A percentile compares a stretch with the other conserved stretches of the same genome.
These are phyloP conservation scores for Oriolus oriolus DNA, from an alignment of 2,113 vertebrate genomes.

Conservation along the genomic window DNA sequence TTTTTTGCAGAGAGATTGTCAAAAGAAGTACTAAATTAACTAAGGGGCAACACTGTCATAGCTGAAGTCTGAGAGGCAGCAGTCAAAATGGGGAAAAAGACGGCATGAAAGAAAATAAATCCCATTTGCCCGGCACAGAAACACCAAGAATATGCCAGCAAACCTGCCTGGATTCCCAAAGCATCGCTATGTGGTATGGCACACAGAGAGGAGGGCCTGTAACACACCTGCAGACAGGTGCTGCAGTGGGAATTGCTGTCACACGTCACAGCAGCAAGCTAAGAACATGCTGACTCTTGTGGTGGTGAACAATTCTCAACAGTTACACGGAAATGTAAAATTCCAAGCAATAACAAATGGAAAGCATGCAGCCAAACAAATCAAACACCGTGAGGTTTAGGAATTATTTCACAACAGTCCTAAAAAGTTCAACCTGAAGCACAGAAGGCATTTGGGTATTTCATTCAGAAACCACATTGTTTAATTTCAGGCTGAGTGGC, in stretches of 20 bases:
- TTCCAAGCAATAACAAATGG: neutral
- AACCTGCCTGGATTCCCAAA: neutral
- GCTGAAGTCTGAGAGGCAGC: neutral
- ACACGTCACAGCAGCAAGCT: neutral
- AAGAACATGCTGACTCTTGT: conserved; percentile 13
- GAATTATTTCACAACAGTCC: conserved; percentile 57
- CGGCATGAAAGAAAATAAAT: neutral
- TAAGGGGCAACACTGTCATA: neutral
- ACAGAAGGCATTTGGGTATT: neutral
- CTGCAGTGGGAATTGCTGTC: neutral
- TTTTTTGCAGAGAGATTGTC: neutral
- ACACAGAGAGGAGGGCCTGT: neutral
- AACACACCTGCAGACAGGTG: neutral
- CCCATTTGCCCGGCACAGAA: neutral
- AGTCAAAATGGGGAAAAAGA: neutral
- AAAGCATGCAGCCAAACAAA: conserved; percentile 51
- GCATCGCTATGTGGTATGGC: neutral
- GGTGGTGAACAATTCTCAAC: neutral
- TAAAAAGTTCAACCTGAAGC: conserved; percentile 49
- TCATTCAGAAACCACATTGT: neutral
- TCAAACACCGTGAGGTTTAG: conserved; percentile 24
- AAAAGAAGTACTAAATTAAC: neutral
- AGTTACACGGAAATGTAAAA: neutral
- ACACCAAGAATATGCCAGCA: neutral
- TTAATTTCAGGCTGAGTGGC: conserved; percentile 22